Evolutionary conservation across 1,140 invertebrate genomes (phyloP).

Genomic region (Sarcophaga peregrina): DNA sequence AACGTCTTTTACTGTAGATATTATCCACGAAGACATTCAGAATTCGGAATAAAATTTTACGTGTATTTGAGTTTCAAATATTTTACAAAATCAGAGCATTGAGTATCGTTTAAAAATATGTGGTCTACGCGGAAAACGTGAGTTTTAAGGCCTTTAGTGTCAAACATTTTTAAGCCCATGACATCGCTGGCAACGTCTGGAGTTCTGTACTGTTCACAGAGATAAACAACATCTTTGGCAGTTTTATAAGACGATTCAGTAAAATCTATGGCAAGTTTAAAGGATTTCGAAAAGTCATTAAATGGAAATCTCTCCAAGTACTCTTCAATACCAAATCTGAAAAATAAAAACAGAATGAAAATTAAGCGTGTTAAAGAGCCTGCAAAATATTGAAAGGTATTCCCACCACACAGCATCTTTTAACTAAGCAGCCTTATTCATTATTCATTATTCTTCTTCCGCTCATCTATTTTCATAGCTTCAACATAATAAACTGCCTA

Average conservation of each 20-base stretch:
- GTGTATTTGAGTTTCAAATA: not conserved
- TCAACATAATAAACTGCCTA: no score
- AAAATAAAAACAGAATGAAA: not conserved
- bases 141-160: not conserved
- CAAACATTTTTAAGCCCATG: not conserved
- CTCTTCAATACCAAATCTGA: conserved; percentile 8
- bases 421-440: no score
- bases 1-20: no score
- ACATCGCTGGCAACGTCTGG: not conserved
- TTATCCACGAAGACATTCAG: no score
- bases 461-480: no score
- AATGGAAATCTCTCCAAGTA: not conserved
- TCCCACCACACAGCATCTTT: no score
- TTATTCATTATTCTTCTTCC: no score
- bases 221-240: not conserved
- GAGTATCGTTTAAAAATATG: not conserved
- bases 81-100: not conserved
- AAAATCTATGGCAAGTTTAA: conserved; percentile 22
- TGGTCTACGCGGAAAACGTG: not conserved
- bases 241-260: conserved; percentile 1
- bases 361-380: no score
- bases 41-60: no score
- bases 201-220: conserved; percentile 9
- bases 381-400: no score
- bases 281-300: conserved; percentile 9